Percentiles rank a stretch among this genome's conserved stretches.
These are phyloP conservation scores for Parazoanthus atlanticus DNA, from an alignment of 92 coral and sea anemone genomes.

Conservation along the genomic window DNA sequence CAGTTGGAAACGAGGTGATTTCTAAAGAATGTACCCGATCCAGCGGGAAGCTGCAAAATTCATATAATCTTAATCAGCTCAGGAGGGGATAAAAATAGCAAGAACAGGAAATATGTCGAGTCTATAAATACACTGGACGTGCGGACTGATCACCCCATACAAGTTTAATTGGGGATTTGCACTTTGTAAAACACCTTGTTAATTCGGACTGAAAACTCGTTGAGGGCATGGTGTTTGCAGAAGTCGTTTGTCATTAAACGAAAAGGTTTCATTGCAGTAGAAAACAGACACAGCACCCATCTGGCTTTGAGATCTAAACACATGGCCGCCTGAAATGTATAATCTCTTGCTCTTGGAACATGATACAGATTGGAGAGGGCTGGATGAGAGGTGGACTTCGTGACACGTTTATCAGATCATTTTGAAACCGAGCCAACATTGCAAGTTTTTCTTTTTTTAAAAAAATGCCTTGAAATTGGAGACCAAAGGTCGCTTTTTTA, in stretches of 20 bases:
- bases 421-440: conserved; percentile 21
- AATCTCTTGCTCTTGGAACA: not conserved
- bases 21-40: not conserved
- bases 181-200: conserved; percentile 19
- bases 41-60: not conserved
- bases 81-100: conserved; percentile 23
- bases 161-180: conserved; percentile 31
- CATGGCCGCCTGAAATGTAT: not conserved
- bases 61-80: not conserved
- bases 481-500: not conserved
- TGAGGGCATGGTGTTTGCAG: not conserved
- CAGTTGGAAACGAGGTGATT: not conserved
- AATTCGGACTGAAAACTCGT: conserved; percentile 3
- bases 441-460: not conserved
- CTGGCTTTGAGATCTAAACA: conserved; percentile 10
- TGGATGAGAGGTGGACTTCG: not conserved
- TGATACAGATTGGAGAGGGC: conserved; percentile 1
- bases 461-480: not conserved
- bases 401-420: conserved; percentile 1
- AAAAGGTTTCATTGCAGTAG: not conserved
- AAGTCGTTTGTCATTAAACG: not conserved
- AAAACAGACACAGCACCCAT: conserved; percentile 10
- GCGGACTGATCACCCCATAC: conserved; percentile 15
- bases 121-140: not conserved
- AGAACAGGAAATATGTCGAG: not conserved